These are phyloP conservation scores for Oryzias javanicus DNA, from an alignment of 2,113 vertebrate genomes.

Conservation along the genomic window DNA sequence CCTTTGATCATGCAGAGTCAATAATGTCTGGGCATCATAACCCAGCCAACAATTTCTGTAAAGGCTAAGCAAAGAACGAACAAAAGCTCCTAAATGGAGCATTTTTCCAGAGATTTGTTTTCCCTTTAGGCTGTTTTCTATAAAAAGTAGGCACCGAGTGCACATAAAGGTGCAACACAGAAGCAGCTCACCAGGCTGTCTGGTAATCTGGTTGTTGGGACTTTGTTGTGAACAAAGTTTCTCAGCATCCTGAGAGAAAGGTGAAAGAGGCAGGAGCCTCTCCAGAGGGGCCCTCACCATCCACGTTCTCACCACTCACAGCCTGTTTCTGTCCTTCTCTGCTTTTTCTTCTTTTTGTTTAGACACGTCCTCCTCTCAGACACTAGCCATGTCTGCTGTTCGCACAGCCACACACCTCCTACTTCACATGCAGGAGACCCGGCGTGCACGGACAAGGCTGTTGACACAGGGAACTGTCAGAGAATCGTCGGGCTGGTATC, in stretches of 20 bases:
- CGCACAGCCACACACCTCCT: slow-evolving; percentile 7
- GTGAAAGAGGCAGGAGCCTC: slow-evolving; percentile 20
- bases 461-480: slow-evolving; percentile 36
- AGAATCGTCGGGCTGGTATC: slow-evolving; percentile 43
- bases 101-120: not conserved
- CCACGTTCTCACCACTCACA: slow-evolving; percentile 34
- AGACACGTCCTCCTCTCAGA: slow-evolving; percentile 49
- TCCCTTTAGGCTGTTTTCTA: not conserved
- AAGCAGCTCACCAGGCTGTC: slow-evolving; percentile 37
- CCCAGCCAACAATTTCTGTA: not conserved
- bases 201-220: slow-evolving; percentile 28
- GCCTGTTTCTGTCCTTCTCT: slow-evolving; percentile 29
- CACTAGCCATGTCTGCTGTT: slow-evolving; percentile 23
- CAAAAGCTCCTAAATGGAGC: not conserved
- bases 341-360: slow-evolving; percentile 51
- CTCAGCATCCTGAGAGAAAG: slow-evolving; percentile 29
- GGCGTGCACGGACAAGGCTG: slow-evolving; percentile 14
- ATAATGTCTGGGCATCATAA: not conserved
- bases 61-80: not conserved
- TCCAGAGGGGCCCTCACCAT: slow-evolving; percentile 37
- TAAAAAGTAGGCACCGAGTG: not conserved
- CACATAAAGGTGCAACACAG: slow-evolving; percentile 33
- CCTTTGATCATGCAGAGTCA: not conserved
- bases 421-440: slow-evolving; percentile 13
- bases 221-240: slow-evolving; percentile 48